These are phyloP conservation scores for Himalopsyche japonica DNA, from an alignment of 2,888 invertebrate species.

Conservation along the genomic window DNA sequence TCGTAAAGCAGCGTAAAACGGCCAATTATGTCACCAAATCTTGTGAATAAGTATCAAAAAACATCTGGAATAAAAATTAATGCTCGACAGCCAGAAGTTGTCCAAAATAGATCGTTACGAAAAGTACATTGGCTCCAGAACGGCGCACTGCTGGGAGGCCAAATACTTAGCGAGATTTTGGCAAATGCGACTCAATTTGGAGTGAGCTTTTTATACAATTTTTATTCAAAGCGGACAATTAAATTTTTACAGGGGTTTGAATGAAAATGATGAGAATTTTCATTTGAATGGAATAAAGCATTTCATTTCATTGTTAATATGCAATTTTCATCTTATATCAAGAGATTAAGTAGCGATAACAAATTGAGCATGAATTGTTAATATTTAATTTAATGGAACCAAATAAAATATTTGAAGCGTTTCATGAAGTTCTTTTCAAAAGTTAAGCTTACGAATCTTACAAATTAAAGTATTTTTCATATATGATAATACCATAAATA, in stretches of 20 bases:
- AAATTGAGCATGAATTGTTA: too few species aligned
- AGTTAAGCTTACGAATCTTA: too few species aligned
- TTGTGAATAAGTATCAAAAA: conserved; percentile 13
- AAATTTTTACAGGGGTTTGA: conserved; percentile 2
- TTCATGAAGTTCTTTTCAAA: too few species aligned
- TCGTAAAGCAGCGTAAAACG: conserved; percentile 11
- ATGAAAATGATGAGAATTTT: background rate
- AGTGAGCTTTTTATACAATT: conserved; percentile 15
- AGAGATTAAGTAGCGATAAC: background rate
- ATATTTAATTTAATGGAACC: too few species aligned
- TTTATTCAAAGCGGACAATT: conserved; percentile 24
- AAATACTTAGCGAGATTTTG: conserved; percentile 23
- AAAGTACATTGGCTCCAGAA: conserved; percentile 1
- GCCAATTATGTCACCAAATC: conserved; percentile 8
- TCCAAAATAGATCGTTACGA: conserved; percentile 1
- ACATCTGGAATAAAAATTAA: conserved; percentile 20
- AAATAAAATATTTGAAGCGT: too few species aligned
- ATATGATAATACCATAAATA: too few species aligned
- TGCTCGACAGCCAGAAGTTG: background rate
- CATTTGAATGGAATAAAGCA: background rate
- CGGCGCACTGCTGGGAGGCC: background rate
- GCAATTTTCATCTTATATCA: background rate
- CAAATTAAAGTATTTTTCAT: too few species aligned
- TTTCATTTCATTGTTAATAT: background rate
- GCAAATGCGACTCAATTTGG: conserved; percentile 25